These are phyloP conservation scores for Ptychadena robeensis DNA, from an alignment of 2,797 vertebrate genomes.

Conservation along the genomic window DNA sequence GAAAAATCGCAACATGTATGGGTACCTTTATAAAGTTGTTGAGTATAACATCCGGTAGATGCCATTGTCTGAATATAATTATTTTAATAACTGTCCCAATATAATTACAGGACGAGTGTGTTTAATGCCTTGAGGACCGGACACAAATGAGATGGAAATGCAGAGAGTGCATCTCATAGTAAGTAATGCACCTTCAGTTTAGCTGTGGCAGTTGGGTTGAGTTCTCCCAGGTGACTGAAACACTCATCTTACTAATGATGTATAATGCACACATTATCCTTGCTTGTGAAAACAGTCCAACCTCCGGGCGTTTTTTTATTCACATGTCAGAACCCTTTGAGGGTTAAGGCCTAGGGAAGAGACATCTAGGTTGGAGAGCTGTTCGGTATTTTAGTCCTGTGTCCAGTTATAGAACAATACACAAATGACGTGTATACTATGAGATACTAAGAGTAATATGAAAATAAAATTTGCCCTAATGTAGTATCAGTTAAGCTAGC, in stretches of 20 bases:
- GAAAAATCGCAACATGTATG: too few relatives aligned
- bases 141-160: conserved; percentile 47
- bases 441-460: too few relatives aligned
- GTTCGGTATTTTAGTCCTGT: too few relatives aligned
- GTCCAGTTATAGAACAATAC: too few relatives aligned
- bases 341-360: too few relatives aligned
- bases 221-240: conserved; percentile 46
- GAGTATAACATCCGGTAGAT: neutral
- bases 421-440: too few relatives aligned
- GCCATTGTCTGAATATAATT: neutral
- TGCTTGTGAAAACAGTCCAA: conserved; percentile 44
- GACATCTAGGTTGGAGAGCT: too few relatives aligned
- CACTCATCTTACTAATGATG: conserved; percentile 50
- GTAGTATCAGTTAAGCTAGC: too few relatives aligned
- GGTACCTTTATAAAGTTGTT: neutral
- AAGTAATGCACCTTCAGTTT: conserved; percentile 57
- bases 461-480: too few relatives aligned
- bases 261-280: conserved; percentile 58
- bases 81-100: too few relatives aligned
- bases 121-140: conserved; percentile 38
- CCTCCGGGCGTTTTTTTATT: conserved; percentile 21
- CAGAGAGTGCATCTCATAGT: conserved; percentile 34
- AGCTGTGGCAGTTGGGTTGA: conserved; percentile 48
- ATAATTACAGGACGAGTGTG: neutral
- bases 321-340: too few relatives aligned